Evolutionary conservation across 2,888 invertebrate species (phyloP).

Genomic region (Dasysyrphus tricinctus): DNA sequence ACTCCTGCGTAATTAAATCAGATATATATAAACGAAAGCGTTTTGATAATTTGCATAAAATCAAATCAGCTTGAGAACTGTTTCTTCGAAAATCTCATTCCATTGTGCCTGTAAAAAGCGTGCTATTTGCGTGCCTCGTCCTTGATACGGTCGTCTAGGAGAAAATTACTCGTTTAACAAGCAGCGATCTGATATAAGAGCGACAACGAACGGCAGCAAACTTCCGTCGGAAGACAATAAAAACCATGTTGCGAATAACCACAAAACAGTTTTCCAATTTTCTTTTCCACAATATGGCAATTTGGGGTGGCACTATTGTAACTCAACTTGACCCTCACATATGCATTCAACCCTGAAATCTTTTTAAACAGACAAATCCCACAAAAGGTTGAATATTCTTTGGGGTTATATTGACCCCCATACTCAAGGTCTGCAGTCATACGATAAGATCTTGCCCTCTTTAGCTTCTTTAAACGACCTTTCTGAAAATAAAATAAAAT

Average conservation of each 20-base stretch:
- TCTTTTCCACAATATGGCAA: slow-evolving; percentile 9
- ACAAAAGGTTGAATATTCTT: slow-evolving; percentile 6
- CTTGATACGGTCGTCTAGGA: slow-evolving; percentile 5
- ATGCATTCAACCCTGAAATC: slow-evolving; percentile 32
- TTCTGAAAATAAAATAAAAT: background rate
- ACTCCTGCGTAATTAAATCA: slow-evolving; percentile 51
- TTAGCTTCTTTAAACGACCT: slow-evolving; percentile 1
- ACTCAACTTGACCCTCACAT: slow-evolving; percentile 33
- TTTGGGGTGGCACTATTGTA: background rate
- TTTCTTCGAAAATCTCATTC: background rate
- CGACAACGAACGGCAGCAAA: slow-evolving; percentile 6
- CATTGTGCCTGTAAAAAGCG: background rate
- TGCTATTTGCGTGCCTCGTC: slow-evolving; percentile 3
- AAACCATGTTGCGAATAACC: background rate
- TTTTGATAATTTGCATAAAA: slow-evolving; percentile 41
- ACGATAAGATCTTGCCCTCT: slow-evolving; percentile 22
- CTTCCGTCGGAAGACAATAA: slow-evolving; percentile 39
- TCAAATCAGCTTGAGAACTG: background rate
- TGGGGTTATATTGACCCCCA: slow-evolving; percentile 38
- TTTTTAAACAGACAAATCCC: slow-evolving; percentile 24
- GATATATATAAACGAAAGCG: slow-evolving; percentile 25
- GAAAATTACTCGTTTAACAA: slow-evolving; percentile 16
- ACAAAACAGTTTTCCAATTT: slow-evolving; percentile 37
- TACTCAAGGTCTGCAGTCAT: slow-evolving; percentile 20
- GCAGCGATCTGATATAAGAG: slow-evolving; percentile 16